Evolutionary conservation across 1,140 invertebrate species (phyloP).

Genomic region (Platorchestia sp.): DNA sequence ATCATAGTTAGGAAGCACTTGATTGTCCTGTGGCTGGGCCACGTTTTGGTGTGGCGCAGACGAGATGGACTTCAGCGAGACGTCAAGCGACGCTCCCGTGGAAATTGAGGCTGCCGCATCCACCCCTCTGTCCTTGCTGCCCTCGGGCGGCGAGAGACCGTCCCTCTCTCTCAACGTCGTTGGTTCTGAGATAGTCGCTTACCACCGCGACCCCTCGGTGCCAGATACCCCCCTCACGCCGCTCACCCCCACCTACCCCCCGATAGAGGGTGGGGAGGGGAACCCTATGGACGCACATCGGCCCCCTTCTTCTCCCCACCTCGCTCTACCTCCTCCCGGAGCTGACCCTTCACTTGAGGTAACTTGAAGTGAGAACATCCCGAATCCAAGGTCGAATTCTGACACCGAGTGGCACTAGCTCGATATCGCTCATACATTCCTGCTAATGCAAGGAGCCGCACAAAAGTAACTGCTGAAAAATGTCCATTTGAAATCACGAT

Average conservation of each 20-base stretch:
- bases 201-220: conserved; percentile 20
- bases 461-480: too few relatives aligned
- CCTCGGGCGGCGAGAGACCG: neutral
- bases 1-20: too few relatives aligned
- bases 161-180: neutral
- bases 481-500: too few relatives aligned
- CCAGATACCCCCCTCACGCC: conserved; percentile 19
- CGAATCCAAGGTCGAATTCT: too few relatives aligned
- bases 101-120: neutral
- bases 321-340: neutral
- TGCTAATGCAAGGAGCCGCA: too few relatives aligned
- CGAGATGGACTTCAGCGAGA: conserved; percentile 10
- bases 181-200: conserved; percentile 8
- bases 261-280: neutral
- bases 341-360: neutral
- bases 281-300: neutral
- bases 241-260: neutral
- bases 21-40: too few relatives aligned
- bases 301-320: neutral
- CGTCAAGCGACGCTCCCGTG: neutral
- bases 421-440: too few relatives aligned
- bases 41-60: too few relatives aligned
- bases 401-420: too few relatives aligned
- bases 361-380: neutral
- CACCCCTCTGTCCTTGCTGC: neutral